phyloP scores from a whole-genome alignment of 1,140 invertebrate species.

The Lepeophtheirus salmonis region DNA sequence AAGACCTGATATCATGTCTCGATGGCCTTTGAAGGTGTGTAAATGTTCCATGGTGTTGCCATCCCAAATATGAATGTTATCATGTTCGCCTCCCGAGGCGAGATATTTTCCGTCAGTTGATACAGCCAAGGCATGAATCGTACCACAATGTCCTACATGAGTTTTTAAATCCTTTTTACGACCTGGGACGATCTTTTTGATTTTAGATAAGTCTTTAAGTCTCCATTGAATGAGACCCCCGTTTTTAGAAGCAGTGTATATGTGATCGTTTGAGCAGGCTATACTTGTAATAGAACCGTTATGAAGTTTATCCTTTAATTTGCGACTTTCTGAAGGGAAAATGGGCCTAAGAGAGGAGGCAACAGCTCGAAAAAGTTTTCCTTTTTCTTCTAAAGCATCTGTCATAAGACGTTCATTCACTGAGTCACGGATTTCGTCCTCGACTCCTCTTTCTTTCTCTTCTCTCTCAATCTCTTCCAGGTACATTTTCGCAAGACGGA shows the following conservation, averaged over 20 bases:
- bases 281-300: conserved; percentile 58
- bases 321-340: conserved; percentile 29
- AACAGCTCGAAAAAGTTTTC: conserved; percentile 48
- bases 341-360: conserved; percentile 42
- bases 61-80: conserved; percentile 64
- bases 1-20: conserved; percentile 50
- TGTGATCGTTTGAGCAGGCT: conserved; percentile 49
- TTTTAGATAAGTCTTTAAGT: conserved; percentile 27
- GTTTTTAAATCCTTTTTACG: conserved; percentile 28
- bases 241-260: conserved; percentile 73
- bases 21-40: conserved; percentile 61
- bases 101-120: conserved; percentile 68
- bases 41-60: conserved; percentile 50
- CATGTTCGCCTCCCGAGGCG: conserved; percentile 51
- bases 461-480: conserved; percentile 62
- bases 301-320: conserved; percentile 48
- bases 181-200: conserved; percentile 29
- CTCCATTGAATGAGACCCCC: conserved; percentile 67
- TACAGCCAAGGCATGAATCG: conserved; percentile 50
- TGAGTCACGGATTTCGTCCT: conserved; percentile 37
- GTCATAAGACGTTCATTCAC: conserved; percentile 51
- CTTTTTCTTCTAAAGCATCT: conserved; percentile 65
- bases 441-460: conserved; percentile 29
- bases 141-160: conserved; percentile 32
- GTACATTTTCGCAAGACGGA: conserved; percentile 70